Base-by-base conservation (phyloP, 2,888 invertebrate species). In the Andrena chrysosceles region DNA sequence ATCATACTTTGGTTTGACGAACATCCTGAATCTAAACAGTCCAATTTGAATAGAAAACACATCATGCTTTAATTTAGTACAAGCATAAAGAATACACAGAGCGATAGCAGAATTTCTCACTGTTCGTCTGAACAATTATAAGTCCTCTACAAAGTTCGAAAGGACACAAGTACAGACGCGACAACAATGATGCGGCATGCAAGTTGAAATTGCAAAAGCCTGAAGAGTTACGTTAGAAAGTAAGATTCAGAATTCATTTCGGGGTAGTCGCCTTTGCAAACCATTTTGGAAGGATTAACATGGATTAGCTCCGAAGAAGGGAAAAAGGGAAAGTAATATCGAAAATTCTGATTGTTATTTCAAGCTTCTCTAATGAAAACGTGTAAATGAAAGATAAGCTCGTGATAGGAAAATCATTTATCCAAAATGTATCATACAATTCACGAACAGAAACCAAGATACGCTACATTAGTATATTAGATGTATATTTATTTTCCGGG, bases 371-470 rank as follows among this genome's bases (percentile, higher is more conserved):
- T 67, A 62, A 64, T 49, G 60, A 73, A 52, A 67, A 69, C 49
- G 63, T 75, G 67, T 77, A 76, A 86, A 87, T 86, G 48, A 88
- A 88, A 84, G 76, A 76, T 88, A 66, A 42, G 73, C 69, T 63
- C 29, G 54, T 82, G 49, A 73, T 84, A 82, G 54, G 84, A 86
- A 86, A 86, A 77, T 81, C 63, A 56, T 88, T 87, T 87, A 87
- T 87, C 88, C 76, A 84, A 66, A 86, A 74, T 78, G 75, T 86
- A 88, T 81, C 71, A 76, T 87, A 87, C 87, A 88, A 20, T 82
- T 76, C 67, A 68, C 71, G 76, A 84, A 86, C 71, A 78, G 74
- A 86, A 87, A 70, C 74, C 75, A 72, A 88, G 23, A 68, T 87
- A 82, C 49, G 63, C 16, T 85, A 87, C 86, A 87, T 76, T 81